Base-by-base conservation (phyloP, 1,140 invertebrate species). In the Heliconius congener region DNA sequence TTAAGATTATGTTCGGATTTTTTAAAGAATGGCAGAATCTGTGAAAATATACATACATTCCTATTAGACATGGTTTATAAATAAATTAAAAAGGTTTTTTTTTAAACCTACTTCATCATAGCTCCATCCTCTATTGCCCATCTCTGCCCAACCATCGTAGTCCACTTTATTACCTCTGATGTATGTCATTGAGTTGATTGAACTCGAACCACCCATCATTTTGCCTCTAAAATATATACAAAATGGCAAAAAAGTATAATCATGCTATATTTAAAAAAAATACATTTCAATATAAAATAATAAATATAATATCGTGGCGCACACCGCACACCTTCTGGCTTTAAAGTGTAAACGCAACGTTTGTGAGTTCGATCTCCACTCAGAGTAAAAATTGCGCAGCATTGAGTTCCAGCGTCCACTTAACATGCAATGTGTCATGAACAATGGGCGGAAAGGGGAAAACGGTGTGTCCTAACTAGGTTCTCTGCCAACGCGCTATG, bases 141-240 rank as follows among this genome's bases (percentile, higher is more conserved):
- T 84, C 71, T 88, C 87, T 90, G 89, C 91, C 97, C 97, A 98
- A 9, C 94, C 84, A 86, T 98, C 96, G 85, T 97, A 98, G 86
- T 98, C 97, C 18, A 90, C 84, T 50, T 93, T 95, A 90, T 97
- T 97, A 0, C 97, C 97, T 80, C 97, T 93, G 0, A 97, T 96
- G 88, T 98, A 97, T 8, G 97, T 96, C 97, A 98, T 97, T 70
- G 97, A 97, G 92, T 98, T 98, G 9, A 98, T 94, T 2, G 96
- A 96, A 73, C 96, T 97, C 0, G 96, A 96, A 4, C 97, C 97
- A 8, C 97, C 97, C 87, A 97, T 90, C 27, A 93, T 91, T 90
- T 95, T 96, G 8, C 95, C 95, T 82, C 93, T 94, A 83, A 19
- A 78, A 57, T 42, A 73, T 16, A 73, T 66, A 73, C 9, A 42